Evolutionary conservation across 2,888 invertebrate genomes (phyloP), one percentile per base, ranked within the genome.

Genomic region (Limnephilus auricula): DNA sequence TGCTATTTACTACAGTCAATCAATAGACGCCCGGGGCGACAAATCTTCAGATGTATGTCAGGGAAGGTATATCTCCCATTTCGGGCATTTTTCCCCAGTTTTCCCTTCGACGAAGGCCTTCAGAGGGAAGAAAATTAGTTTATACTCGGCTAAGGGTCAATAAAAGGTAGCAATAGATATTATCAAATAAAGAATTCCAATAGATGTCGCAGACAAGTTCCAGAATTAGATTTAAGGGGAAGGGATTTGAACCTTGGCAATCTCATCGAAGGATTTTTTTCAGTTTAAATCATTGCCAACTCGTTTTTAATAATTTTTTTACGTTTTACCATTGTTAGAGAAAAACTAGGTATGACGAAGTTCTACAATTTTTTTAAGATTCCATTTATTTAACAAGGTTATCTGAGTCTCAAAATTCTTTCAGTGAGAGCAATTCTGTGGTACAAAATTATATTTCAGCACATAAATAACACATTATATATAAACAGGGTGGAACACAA

Each of bases 121-220:
- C 50, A n/a, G 79, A 37, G 80, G 87, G 45, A 34, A 18, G 31
- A 79, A 89, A 92, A 92, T 92, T 92, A 92, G 92, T 92, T 92
- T 92, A 92, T 91, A 89, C 82, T 83, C 84, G 90, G 18, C 37
- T 82, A 45, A 89, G 89, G 89, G 80, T 82, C 89, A 79, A 82
- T 89, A 89, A 82, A 82, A 89, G 82, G 89, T 80, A 90, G 88
- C 89, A 89, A 90, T 90, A 90, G 92, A 85, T 90, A 92, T 90
- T 90, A 90, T 90, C 89, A 86, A 92, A 92, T 90, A 92, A 92
- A 65, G 87, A 50, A 85, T 79, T 89, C 89, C 89, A 79, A 89
- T 89, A 79, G 86, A 86, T 25, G 34, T 50, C 86, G 86, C 31
- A 86, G 89, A 40, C 89, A 89, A 89, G 89, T 37, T 79, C 79